phyloP scores from a whole-genome alignment of 2,113 vertebrate genomes.

The Tapirus terrestris region DNA sequence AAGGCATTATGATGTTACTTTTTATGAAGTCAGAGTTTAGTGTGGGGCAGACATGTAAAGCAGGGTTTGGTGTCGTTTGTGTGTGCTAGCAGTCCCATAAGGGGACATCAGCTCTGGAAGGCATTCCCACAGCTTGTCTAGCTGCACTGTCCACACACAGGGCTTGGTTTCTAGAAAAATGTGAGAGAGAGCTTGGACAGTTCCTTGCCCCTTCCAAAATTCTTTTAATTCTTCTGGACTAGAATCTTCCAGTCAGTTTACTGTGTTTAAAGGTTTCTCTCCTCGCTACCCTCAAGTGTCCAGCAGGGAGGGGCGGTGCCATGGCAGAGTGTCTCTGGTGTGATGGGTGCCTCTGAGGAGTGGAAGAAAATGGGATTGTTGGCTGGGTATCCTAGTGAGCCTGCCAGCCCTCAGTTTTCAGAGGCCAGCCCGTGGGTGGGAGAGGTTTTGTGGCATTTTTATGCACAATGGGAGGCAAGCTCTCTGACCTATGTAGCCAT shows the following conservation, averaged over 20 bases:
- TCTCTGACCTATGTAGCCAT: no score
- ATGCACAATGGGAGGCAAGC: no score
- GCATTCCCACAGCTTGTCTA: not conserved
- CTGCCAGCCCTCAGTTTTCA: not conserved
- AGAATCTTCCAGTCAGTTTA: not conserved
- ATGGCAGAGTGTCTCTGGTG: not conserved
- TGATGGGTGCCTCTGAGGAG: not conserved
- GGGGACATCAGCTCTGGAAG: no score
- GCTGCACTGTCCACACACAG: fast-evolving
- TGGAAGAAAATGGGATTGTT: no score
- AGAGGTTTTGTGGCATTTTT: no score
- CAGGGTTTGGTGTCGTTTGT: not conserved
- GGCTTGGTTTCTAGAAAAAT: not conserved
- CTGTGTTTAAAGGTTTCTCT: not conserved
- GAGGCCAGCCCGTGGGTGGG: fast-evolving
- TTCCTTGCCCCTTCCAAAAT: no score
- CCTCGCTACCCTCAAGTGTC: not conserved
- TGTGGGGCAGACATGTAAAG: no score
- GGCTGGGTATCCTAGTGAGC: not conserved
- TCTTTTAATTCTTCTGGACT: not conserved
- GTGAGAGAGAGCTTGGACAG: not conserved
- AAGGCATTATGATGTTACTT: fast-evolving
- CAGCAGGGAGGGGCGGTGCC: not conserved
- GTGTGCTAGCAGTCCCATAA: fast-evolving
- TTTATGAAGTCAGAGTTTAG: not conserved